Base-by-base conservation (phyloP, 2,888 invertebrate species). In the Anticlea derivata region DNA sequence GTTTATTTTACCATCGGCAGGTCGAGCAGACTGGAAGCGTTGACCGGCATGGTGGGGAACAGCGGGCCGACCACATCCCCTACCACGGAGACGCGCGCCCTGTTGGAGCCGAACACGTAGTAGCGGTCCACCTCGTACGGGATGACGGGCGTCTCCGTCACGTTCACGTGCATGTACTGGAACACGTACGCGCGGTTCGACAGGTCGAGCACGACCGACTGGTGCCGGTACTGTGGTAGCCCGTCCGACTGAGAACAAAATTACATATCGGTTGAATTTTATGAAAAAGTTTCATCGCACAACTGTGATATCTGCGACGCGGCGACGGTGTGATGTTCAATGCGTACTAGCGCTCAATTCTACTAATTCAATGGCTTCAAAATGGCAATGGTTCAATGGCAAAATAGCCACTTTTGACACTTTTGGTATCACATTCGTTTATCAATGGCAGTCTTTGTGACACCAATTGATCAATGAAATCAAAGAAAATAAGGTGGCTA, bases 131-230 rank as follows among this genome's bases (percentile, higher is more conserved):
- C 95, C 63, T 97, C 96, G 80, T 98, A 98, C 0, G 98, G 97
- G 61, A 98, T 97, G 50, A 97, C 92, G 1, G 99, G 97, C 1
- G 96, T 95, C 83, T 99, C 98, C 0, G 98, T 98, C 4, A 99
- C 95, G 81, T 98, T 97, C 0, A 98, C 96, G 84, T 98, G 97
- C 94, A 99, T 95, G 80, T 98, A 98, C 70, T 98, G 98, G 87
- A 98, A 95, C 41, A 96, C 95, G 81, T 96, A 96, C 0, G 97
- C 97, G 26, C 97, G 94, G 83, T 96, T 98, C 59, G 97, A 98
- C 50, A 99, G 92, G 92, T 99, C 98, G 6, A 99, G 89, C 0
- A 99, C 92, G 35, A 97, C 94, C 0, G 98, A 96, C 63, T 98
- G 97, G 90, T 99, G 98, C 0, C 97, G 93, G 82, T 96, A 93